Evolutionary conservation across 2,888 invertebrate species (phyloP).

Genomic region (Helleia helle): DNA sequence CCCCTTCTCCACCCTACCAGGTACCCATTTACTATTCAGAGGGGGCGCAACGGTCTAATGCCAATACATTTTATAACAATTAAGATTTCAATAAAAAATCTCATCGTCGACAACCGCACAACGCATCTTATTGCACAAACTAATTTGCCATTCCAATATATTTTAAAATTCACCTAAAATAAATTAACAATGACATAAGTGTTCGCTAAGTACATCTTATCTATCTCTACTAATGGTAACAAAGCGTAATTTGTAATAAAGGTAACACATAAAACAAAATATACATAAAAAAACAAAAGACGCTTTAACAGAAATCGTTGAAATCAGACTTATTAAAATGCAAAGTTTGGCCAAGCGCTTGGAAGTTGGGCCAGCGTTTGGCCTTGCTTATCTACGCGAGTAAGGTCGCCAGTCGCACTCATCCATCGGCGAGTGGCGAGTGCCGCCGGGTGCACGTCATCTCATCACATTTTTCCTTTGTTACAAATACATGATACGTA

Average conservation of each 20-base stretch:
- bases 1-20: constrained; percentile 29
- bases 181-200: constrained; percentile 27
- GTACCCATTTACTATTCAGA: constrained; percentile 66
- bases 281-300: constrained; percentile 42
- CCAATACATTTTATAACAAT: constrained; percentile 68
- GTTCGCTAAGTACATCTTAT: constrained; percentile 31
- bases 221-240: constrained; percentile 55
- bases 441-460: constrained; percentile 23
- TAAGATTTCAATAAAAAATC: constrained; percentile 63
- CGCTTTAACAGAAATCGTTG: constrained; percentile 34
- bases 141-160: constrained; percentile 20
- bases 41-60: constrained; percentile 58
- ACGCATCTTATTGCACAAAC: constrained; percentile 37
- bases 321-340: constrained; percentile 56
- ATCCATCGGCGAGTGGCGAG: constrained; percentile 21
- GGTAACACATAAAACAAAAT: constrained; percentile 38
- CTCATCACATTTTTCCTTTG: constrained; percentile 29
- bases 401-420: constrained; percentile 27
- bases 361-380: constrained; percentile 40
- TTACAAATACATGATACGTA: constrained; percentile 31
- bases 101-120: constrained; percentile 39
- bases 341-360: constrained; percentile 45
- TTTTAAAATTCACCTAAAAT: constrained; percentile 26
- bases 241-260: constrained; percentile 42
- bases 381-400: constrained; percentile 28